phyloP scores from a whole-genome alignment of 2,113 vertebrate genomes.

The Ardeotis arabs region DNA sequence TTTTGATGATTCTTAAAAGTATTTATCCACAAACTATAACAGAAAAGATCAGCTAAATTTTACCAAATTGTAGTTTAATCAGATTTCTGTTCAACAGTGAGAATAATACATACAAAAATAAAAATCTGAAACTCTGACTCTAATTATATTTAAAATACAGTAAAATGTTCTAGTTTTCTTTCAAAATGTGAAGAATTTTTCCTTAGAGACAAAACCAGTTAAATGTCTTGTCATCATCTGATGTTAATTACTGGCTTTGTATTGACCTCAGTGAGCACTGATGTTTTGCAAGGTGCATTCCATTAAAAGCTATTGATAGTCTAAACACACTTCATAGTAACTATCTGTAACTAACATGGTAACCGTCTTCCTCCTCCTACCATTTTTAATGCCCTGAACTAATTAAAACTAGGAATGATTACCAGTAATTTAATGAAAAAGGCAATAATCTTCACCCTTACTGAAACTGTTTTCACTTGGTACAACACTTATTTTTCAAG shows the following conservation, averaged over 20 bases:
- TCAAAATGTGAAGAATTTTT: not conserved
- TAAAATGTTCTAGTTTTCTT: not conserved
- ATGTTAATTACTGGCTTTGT: not conserved
- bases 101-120: not conserved
- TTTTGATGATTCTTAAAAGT: not conserved
- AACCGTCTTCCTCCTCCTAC: not conserved
- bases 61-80: not conserved
- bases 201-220: not conserved
- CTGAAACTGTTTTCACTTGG: not conserved
- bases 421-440: not conserved
- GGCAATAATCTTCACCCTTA: not conserved
- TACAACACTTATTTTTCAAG: not conserved
- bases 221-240: not conserved
- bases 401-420: conserved; percentile 38
- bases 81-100: not conserved
- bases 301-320: not conserved
- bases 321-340: not conserved
- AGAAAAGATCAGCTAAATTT: not conserved
- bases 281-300: not conserved
- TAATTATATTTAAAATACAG: not conserved
- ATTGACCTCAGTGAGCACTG: not conserved
- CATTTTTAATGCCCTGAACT: not conserved
- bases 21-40: not conserved
- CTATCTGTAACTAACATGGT: not conserved
- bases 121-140: not conserved